phyloP scores from a whole-genome alignment of 2,113 vertebrate species.

The Halichoeres trimaculatus region DNA sequence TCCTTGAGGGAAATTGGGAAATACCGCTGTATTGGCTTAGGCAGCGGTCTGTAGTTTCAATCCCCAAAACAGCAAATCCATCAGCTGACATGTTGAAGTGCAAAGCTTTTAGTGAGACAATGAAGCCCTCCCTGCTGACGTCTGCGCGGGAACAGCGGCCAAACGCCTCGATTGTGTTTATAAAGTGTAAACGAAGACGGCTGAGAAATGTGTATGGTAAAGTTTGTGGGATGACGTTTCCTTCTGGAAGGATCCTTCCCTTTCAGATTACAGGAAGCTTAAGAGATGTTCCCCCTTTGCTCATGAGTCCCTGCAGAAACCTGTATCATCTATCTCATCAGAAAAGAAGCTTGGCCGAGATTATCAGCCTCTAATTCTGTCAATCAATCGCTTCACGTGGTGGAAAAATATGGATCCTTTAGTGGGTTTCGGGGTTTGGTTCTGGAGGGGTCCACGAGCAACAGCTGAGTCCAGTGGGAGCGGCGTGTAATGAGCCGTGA shows the following conservation, averaged over 20 bases:
- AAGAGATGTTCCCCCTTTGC: conserved; percentile 12
- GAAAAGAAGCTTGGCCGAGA: conserved; percentile 27
- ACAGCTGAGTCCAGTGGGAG: conserved; percentile 37
- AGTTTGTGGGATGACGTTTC: conserved; percentile 34
- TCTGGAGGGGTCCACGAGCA: background rate
- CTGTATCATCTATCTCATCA: conserved; percentile 33
- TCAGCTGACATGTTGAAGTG: conserved; percentile 56
- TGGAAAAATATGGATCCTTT: background rate
- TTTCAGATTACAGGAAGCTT: conserved; percentile 36
- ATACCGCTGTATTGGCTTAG: background rate
- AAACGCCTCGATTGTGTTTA: conserved; percentile 15
- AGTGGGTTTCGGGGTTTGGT: background rate
- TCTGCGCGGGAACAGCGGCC: conserved; percentile 27
- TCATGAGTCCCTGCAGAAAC: conserved; percentile 28
- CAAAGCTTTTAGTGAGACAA: conserved; percentile 52
- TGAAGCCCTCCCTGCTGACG: conserved; percentile 42
- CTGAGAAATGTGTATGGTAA: conserved; percentile 43
- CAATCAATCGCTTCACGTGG: conserved; percentile 1
- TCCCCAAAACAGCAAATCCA: conserved; percentile 29
- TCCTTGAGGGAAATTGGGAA: conserved; percentile 8
- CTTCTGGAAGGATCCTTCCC: conserved; percentile 21
- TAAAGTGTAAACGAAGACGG: conserved; percentile 45
- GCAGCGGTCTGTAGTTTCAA: conserved; percentile 18
- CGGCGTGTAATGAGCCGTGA: conserved; percentile 46
- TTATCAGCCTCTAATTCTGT: conserved; percentile 6